Conservation (phyloP, 2,888 invertebrate species). For the Drosophila quinaria region DNA sequence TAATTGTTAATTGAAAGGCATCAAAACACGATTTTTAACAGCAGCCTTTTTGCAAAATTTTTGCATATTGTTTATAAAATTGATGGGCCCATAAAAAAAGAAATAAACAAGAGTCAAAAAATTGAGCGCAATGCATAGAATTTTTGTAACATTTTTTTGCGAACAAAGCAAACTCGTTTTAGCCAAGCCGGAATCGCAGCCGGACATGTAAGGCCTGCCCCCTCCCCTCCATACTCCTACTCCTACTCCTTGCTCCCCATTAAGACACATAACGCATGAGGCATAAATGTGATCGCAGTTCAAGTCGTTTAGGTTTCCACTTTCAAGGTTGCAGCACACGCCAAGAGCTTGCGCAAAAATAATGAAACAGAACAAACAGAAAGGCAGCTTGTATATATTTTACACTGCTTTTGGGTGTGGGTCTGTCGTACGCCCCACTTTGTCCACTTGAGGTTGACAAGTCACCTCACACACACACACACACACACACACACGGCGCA, state of each 20-base stretch:
- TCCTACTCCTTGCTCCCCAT: background rate
- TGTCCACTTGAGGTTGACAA: constrained; percentile 57
- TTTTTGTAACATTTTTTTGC: constrained; percentile 25
- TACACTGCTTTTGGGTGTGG: constrained; percentile 65
- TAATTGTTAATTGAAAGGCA: constrained; percentile 16
- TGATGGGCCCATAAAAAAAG: constrained; percentile 44
- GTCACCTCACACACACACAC: constrained; percentile 28
- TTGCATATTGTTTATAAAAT: constrained; percentile 36
- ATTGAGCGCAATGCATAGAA: constrained; percentile 61
- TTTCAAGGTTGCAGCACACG: constrained; percentile 73
- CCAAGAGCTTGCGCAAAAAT: constrained; percentile 68
- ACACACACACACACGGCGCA: constrained; percentile 3
- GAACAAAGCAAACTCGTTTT: constrained; percentile 64
- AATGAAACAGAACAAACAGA: constrained; percentile 40
- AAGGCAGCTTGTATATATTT: constrained; percentile 44
- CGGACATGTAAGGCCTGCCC: constrained; percentile 62
- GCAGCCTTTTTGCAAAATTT: constrained; percentile 4
- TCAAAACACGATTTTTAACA: constrained; percentile 18
- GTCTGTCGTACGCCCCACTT: constrained; percentile 56
- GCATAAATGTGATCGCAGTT: constrained; percentile 52
- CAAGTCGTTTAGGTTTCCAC: constrained; percentile 63
- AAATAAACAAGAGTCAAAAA: constrained; percentile 27
- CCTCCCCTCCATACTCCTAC: background rate
- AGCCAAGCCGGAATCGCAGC: constrained; percentile 47
- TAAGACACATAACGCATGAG: constrained; percentile 42